Evolutionary conservation across 2,888 invertebrate species (phyloP), one percentile per base, ranked within the genome.

Genomic region (Dolichopus griseipennis): DNA sequence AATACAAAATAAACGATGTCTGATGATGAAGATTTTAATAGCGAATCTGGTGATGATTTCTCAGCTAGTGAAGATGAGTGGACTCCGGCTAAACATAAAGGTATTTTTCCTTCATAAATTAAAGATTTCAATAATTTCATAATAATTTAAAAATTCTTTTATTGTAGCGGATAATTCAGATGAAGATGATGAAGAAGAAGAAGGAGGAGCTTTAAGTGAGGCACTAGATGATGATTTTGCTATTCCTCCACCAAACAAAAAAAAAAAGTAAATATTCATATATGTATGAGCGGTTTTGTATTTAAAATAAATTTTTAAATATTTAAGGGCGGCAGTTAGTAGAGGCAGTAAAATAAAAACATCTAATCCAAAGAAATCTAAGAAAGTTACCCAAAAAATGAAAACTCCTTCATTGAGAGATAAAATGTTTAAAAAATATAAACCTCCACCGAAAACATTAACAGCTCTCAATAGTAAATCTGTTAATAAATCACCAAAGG

Each of bases 371-470:
- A 4, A 41, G 2, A 41, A 41, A 41, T 12, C 8, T 2, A 41
- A 41, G 8, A 71, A 43, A 66, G 69, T 41, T 41, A 6, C 41
- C 4, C 37, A 37, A 9, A 72, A 71, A 66, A 71, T 70, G 18
- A 72, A 71, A 68, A 66, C 70, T 5, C 66, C 72, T 34, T 70
- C 73, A 21, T 65, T 74, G 43, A 68, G 74, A n/a, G 69, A 69
- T 66, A 74, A 75, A 70, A 72, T 74, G 34, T 78, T 77, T 72
- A 81, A 79, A 69, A 78, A 78, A 74, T 80, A 78, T 69, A 75
- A 76, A 68, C 78, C 78, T 68, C 76, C 76, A 65, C 77, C 77
- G 75, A 77, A 72, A 73, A 74, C 73, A 70, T 64, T 72, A 64
- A 69, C 70, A 68, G 33, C 22, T 64, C 27, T 27, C 5, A n/a